A percentile compares a stretch with the other conserved stretches of the same genome.
Conservation (phyloP, 2,888 invertebrate species). For the Acleris emargana region DNA sequence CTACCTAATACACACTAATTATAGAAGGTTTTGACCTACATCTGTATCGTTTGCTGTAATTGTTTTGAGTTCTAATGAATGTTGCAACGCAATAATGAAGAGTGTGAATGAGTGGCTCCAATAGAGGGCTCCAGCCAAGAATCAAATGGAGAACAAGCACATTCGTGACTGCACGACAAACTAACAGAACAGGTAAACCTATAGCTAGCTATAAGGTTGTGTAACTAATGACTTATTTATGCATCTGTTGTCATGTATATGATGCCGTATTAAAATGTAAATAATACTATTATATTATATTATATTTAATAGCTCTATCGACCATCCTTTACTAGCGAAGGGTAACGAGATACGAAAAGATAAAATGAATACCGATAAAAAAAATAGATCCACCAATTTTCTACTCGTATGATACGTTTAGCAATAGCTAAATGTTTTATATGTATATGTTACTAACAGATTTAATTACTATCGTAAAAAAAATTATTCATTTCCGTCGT, state of each 20-base stretch:
- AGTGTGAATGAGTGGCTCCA: slow-evolving; percentile 46
- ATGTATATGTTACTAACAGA: too few species aligned
- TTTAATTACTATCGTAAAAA: too few species aligned
- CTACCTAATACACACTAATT: slow-evolving; percentile 14
- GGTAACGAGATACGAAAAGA: too few species aligned
- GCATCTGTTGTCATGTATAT: not conserved
- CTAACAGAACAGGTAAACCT: not conserved
- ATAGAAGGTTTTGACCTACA: slow-evolving; percentile 28
- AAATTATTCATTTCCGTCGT: too few species aligned
- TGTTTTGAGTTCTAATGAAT: slow-evolving; percentile 19
- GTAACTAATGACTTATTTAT: slow-evolving; percentile 2
- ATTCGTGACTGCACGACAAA: slow-evolving; percentile 30
- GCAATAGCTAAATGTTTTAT: too few species aligned
- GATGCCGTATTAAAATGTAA: not conserved
- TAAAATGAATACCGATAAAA: too few species aligned
- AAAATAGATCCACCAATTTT: too few species aligned
- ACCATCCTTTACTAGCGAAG: too few species aligned
- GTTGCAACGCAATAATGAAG: slow-evolving; percentile 42
- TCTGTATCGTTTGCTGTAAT: slow-evolving; percentile 18
- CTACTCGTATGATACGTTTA: too few species aligned
- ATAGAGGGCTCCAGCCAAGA: slow-evolving; percentile 54
- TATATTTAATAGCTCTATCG: too few species aligned
- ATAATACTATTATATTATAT: not conserved
- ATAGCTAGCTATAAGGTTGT: not conserved
- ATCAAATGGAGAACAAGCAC: slow-evolving; percentile 43